Evolutionary conservation across 2,888 invertebrate genomes (phyloP).

Genomic region (Apotomis betuletana): DNA sequence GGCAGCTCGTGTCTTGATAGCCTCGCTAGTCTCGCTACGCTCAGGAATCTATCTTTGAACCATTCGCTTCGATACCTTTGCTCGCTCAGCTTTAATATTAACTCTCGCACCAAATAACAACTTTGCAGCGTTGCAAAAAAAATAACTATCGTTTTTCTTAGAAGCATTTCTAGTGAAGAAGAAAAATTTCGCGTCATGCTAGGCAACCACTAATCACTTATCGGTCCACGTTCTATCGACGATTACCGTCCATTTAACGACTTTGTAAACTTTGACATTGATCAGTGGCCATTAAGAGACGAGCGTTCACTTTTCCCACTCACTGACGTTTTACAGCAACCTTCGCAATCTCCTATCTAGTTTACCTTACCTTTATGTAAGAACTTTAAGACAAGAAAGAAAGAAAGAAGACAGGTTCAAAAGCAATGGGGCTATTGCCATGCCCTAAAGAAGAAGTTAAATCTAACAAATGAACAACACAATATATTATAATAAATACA

Average conservation of each 20-base stretch:
- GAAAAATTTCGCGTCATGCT: conserved; percentile 14
- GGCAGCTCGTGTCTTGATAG: no score
- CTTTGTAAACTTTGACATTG: conserved; percentile 31
- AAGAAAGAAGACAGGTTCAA: not conserved
- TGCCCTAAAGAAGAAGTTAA: no score
- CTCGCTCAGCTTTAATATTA: no score
- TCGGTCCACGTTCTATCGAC: conserved; percentile 55
- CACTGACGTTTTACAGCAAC: not conserved
- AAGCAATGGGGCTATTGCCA: not conserved
- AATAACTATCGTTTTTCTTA: no score
- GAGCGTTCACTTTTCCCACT: not conserved
- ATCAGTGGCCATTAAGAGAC: conserved; percentile 13
- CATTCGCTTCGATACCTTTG: no score
- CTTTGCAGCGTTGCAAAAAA: no score
- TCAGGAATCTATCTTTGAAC: no score
- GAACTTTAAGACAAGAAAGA: not conserved
- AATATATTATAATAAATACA: no score
- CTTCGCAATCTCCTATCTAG: not conserved
- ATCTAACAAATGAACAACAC: no score
- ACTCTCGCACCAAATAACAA: no score
- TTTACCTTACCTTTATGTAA: not conserved
- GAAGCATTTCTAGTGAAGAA: not conserved
- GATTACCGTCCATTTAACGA: conserved; percentile 47
- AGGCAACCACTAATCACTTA: conserved; percentile 49
- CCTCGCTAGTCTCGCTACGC: no score